Conservation (phyloP, 2,113 vertebrate genomes). For the Xenopus borealis region DNA sequence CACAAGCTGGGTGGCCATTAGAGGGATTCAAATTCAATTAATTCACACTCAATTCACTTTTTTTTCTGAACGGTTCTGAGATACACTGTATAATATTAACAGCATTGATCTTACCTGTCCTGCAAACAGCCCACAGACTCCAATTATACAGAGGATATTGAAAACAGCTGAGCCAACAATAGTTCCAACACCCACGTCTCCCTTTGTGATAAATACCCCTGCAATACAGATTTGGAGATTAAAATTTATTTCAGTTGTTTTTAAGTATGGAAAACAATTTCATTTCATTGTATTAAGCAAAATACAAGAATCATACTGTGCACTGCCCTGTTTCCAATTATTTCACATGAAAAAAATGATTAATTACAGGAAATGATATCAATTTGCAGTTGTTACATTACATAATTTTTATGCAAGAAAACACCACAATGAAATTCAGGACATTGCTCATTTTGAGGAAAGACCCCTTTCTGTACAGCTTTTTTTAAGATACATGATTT, state of each 20-base stretch:
- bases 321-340: neutral
- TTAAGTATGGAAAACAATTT: neutral
- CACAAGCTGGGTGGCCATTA: too few species aligned
- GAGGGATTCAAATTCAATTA: too few species aligned
- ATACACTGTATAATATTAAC: neutral
- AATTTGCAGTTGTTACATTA: neutral
- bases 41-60: too few species aligned
- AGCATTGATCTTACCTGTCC: conserved; percentile 76
- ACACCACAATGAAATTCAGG: neutral
- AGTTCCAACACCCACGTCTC: conserved; percentile 94
- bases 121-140: conserved; percentile 91
- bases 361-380: neutral
- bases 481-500: neutral
- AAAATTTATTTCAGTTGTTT: neutral
- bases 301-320: neutral
- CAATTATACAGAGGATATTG: conserved; percentile 97
- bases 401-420: neutral
- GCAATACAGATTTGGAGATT: conserved; percentile 52
- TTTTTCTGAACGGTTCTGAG: neutral
- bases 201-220: conserved; percentile 98
- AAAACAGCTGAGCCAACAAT: conserved; percentile 97
- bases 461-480: neutral
- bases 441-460: neutral
- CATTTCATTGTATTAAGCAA: neutral
- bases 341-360: neutral